Conservation (phyloP, 2,797 vertebrate species). For the Pseudotriccus pelzelni region DNA sequence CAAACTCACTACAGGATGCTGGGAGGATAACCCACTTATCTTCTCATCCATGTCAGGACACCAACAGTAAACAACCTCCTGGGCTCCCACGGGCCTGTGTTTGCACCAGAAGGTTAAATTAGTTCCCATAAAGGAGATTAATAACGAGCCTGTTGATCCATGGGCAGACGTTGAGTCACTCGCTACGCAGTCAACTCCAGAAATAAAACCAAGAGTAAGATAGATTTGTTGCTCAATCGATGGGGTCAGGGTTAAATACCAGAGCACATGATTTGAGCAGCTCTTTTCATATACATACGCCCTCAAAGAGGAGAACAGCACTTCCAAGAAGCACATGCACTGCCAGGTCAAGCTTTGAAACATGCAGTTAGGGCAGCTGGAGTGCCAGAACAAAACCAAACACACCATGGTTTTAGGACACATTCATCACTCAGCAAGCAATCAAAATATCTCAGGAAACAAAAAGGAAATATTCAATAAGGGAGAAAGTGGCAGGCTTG, state of each 20-base stretch:
- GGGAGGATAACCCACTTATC: slow-evolving; percentile 20
- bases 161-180: background rate
- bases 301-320: background rate
- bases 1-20: background rate
- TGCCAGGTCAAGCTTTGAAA: background rate
- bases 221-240: background rate
- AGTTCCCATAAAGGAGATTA: background rate
- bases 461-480: background rate
- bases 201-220: background rate
- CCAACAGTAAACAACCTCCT: background rate
- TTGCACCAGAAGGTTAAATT: background rate
- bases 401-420: background rate
- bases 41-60: slow-evolving; percentile 14
- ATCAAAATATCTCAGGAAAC: background rate
- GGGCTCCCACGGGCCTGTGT: background rate
- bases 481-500: background rate
- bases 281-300: background rate
- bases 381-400: background rate
- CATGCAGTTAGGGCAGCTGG: slow-evolving; percentile 28
- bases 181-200: fast-evolving
- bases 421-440: background rate
- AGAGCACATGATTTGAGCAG: background rate
- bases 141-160: background rate
- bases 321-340: background rate
- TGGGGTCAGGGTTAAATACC: background rate